phyloP scores from a whole-genome alignment of 37 sponge, comb jelly and placozoan genomes.

The Lycopodina hypogea region DNA sequence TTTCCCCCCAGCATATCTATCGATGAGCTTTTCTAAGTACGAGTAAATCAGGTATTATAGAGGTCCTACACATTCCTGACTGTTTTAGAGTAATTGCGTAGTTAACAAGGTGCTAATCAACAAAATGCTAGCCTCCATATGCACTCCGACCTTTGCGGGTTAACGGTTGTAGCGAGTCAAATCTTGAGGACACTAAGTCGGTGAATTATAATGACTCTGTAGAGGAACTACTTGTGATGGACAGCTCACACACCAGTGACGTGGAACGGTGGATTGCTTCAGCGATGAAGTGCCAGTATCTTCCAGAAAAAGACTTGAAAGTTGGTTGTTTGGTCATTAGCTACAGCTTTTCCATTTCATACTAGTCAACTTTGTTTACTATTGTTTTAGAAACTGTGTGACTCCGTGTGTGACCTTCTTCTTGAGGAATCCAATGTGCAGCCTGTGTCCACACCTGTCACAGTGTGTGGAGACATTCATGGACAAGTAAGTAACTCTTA shows the following conservation, averaged over 20 bases:
- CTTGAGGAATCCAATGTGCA: conserved; percentile 98
- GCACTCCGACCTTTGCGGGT: no score
- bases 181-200: no score
- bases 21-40: no score
- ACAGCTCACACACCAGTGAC: conserved; percentile 17
- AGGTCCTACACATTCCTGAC: no score
- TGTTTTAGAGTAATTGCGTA: no score
- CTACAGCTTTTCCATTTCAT: not conserved
- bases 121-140: no score
- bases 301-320: conserved; percentile 94
- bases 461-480: conserved; percentile 99
- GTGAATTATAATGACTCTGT: no score
- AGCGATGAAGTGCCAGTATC: conserved; percentile 84
- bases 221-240: not conserved
- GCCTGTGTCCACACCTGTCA: conserved; percentile 96
- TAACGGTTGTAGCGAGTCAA: no score
- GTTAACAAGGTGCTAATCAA: no score
- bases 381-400: conserved; percentile 80
- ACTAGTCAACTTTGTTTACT: no score
- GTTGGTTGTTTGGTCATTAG: conserved; percentile 19
- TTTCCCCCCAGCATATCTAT: no score
- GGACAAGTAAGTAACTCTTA: conserved; percentile 92
- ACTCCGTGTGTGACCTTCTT: conserved; percentile 91
- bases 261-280: conserved; percentile 91
- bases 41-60: no score